Evolutionary conservation across 2,797 vertebrate genomes (phyloP), one percentile per base, ranked within the genome.

Genomic region (Danio tinwini): DNA sequence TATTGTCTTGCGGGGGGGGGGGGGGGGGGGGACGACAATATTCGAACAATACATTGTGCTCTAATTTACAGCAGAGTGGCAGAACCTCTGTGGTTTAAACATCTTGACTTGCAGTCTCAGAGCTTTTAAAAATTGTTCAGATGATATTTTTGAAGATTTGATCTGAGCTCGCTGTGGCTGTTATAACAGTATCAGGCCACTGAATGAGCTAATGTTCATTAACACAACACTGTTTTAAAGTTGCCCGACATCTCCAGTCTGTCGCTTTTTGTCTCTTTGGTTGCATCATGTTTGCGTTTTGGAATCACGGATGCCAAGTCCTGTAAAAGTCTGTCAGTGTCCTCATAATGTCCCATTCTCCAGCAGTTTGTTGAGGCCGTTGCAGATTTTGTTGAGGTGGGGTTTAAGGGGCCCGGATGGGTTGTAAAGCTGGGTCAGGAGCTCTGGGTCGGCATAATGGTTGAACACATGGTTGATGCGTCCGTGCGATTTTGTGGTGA

Each of bases 401-500:
- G 92, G 83, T 44, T 88, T 81, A 74, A 95, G 95, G 47, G 92
- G 83, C 0, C 93, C 86, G 0, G 45, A 77, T 0, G 95, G 94
- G 0, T 94, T 93, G 7, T 96, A 98, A 52, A 97, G 94, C 63
- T 93, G 90, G 5, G 91, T 89, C 61, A 98, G 96, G 61, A 98
- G 92, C 45, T 94, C 92, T 0, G 84, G 86, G 87, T 97, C 87
- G 0, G 95, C 90, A 83, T 96, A 97, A 89, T 97, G 96, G 85
- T 96, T 95, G 74, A 98, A 98, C 85, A 98, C 95, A 0, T 94
- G 95, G 81, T 91, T 94, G 89, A 98, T 96, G 85, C 96, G 96
- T 0, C 92, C 91, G 0, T 95, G 95, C 1, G 96, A 98, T 86
- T 98, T 98, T 17, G 94, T 8, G 0, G 95, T 97, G 74, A 97